A percentile compares a stretch with the other conserved stretches of the same genome.
Conservation (phyloP, 64 coral and sea anemone genomes). For the Actinia tenebrosa region DNA sequence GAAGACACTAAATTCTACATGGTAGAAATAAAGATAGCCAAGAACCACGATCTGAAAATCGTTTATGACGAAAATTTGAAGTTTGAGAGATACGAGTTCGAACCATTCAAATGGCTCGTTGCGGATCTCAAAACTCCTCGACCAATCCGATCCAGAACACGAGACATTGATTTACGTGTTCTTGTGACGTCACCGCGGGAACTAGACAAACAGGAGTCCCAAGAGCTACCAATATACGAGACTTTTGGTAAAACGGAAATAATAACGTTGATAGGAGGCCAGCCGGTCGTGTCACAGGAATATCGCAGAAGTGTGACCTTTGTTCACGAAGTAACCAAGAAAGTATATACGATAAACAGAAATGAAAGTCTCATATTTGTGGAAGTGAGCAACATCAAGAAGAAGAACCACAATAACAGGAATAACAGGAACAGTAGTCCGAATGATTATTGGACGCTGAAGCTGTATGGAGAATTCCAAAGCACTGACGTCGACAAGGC, state of each 20-base stretch:
- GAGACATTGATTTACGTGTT: conserved; percentile 58
- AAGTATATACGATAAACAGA: neutral
- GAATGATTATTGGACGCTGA: neutral
- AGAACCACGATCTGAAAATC: conserved; percentile 37
- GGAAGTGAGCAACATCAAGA: conserved; percentile 9
- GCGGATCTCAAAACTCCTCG: conserved; percentile 50
- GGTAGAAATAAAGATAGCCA: conserved; percentile 47
- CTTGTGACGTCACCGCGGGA: conserved; percentile 41
- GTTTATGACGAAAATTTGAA: conserved; percentile 41
- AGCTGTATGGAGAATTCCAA: neutral
- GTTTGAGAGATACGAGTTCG: conserved; percentile 45
- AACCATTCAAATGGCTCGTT: conserved; percentile 73
- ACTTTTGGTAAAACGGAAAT: conserved; percentile 12
- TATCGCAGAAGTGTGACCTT: conserved; percentile 30
- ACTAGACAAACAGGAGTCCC: conserved; percentile 12
- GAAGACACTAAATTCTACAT: conserved; percentile 31
- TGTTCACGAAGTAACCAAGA: neutral
- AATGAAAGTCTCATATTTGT: neutral
- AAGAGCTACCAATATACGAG: conserved; percentile 33
- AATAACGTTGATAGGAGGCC: neutral
- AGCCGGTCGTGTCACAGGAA: conserved; percentile 9
- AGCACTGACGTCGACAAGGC: neutral
- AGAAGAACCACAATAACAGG: neutral
- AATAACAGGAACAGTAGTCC: neutral
- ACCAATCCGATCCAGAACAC: neutral